phyloP scores from a whole-genome alignment of 2,888 invertebrate genomes.

The Molanna angustata region DNA sequence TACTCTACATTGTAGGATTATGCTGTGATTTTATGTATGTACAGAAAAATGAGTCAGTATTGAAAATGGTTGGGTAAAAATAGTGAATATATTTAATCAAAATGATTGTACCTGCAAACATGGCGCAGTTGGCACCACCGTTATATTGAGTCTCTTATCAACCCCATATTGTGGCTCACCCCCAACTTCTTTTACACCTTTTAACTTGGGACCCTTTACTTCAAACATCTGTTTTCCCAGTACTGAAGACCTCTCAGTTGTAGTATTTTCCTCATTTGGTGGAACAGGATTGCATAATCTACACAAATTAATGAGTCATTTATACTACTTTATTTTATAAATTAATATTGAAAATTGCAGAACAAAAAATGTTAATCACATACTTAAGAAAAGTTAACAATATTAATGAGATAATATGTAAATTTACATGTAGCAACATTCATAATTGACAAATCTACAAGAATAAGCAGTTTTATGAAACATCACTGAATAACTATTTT shows the following conservation, averaged over 20 bases:
- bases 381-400: no score
- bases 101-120: constrained; percentile 65
- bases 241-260: constrained; percentile 47
- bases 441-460: no score
- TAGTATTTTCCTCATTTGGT: constrained; percentile 36
- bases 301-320: constrained; percentile 6
- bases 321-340: neutral
- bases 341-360: neutral
- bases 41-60: no score
- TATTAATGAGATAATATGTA: no score
- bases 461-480: no score
- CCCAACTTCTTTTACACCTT: constrained; percentile 52
- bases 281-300: constrained; percentile 31
- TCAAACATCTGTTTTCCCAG: constrained; percentile 58
- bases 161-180: constrained; percentile 49
- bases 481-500: no score
- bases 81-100: no score
- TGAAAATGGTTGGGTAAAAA: no score
- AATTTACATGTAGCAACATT: no score
- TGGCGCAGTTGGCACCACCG: constrained; percentile 76
- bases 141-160: constrained; percentile 71
- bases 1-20: no score
- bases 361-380: no score
- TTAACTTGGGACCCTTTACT: constrained; percentile 57
- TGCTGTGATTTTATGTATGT: no score